Percentiles rank a stretch among this genome's conserved stretches.
Evolutionary conservation across 2,797 vertebrate genomes (phyloP).

Genomic region (Trichosurus vulpecula): DNA sequence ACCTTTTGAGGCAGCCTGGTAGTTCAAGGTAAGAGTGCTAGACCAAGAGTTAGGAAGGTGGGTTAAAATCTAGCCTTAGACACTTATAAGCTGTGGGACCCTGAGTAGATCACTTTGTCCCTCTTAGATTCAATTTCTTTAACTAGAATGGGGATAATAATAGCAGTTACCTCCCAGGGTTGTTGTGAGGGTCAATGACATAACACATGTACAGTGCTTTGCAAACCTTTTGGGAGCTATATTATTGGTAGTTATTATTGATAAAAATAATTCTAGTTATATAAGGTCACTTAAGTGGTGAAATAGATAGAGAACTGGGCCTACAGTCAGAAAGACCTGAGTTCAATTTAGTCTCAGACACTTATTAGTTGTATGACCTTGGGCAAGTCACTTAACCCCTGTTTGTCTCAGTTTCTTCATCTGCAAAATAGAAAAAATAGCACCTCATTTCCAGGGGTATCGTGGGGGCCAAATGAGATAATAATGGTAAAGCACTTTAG

Average conservation of each 20-base stretch:
- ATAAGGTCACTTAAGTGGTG: neutral
- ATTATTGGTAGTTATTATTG: neutral
- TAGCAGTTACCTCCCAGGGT: neutral
- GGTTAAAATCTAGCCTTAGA: neutral
- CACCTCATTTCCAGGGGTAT: neutral
- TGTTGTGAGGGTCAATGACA: neutral
- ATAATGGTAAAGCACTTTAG: neutral
- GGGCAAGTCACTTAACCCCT: conserved; percentile 4
- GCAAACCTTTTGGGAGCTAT: neutral
- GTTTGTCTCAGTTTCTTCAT: conserved; percentile 49
- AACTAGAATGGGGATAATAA: neutral
- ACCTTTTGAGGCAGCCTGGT: neutral
- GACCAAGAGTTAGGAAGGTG: neutral
- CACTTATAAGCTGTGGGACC: neutral
- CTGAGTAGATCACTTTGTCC: neutral
- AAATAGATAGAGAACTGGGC: neutral
- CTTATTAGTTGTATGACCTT: conserved; percentile 14
- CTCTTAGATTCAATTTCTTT: neutral
- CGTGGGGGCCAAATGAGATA: neutral
- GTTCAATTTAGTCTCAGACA: neutral
- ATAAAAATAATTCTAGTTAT: neutral
- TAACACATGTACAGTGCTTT: neutral
- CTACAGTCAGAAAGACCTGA: neutral
- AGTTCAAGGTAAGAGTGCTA: neutral
- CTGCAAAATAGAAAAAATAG: neutral